These are phyloP conservation scores for Conus ventricosus DNA, from an alignment of 1,140 invertebrate species.

Conservation along the genomic window DNA sequence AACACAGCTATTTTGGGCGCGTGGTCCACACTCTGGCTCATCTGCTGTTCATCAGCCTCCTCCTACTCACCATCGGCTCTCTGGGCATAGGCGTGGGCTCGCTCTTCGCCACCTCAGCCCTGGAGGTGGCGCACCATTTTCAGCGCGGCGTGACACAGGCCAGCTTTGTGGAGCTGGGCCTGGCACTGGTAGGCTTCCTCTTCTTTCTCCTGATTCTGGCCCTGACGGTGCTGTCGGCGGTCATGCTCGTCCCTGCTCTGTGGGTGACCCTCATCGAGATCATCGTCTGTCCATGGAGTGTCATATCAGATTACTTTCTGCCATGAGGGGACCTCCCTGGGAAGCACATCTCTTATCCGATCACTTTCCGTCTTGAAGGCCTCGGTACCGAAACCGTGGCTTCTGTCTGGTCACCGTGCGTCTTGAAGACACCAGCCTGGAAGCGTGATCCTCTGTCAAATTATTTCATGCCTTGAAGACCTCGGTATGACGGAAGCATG, in stretches of 20 bases:
- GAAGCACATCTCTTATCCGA: not conserved
- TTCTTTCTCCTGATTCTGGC: slow-evolving; percentile 1
- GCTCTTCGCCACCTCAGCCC: not conserved
- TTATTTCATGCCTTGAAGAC: no score
- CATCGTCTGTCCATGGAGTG: not conserved
- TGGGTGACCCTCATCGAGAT: slow-evolving; percentile 10
- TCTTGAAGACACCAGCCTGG: no score
- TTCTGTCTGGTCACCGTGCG: no score
- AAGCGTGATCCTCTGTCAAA: no score
- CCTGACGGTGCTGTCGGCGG: not conserved
- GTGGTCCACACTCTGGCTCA: not conserved
- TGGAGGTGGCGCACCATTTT: not conserved
- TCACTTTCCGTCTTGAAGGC: not conserved
- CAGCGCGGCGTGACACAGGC: not conserved
- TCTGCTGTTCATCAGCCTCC: not conserved
- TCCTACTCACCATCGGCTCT: slow-evolving; percentile 1
- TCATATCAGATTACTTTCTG: not conserved
- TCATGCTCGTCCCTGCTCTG: slow-evolving; percentile 5
- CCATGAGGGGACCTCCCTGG: not conserved
- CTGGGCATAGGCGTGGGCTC: not conserved
- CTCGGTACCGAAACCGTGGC: no score
- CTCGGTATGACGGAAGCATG: not conserved
- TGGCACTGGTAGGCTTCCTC: not conserved
- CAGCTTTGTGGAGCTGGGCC: not conserved
- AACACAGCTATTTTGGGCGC: not conserved